A percentile compares a stretch with the other conserved stretches of the same genome.
Conservation (phyloP, 2,113 vertebrate species). For the Addax nasomaculatus region DNA sequence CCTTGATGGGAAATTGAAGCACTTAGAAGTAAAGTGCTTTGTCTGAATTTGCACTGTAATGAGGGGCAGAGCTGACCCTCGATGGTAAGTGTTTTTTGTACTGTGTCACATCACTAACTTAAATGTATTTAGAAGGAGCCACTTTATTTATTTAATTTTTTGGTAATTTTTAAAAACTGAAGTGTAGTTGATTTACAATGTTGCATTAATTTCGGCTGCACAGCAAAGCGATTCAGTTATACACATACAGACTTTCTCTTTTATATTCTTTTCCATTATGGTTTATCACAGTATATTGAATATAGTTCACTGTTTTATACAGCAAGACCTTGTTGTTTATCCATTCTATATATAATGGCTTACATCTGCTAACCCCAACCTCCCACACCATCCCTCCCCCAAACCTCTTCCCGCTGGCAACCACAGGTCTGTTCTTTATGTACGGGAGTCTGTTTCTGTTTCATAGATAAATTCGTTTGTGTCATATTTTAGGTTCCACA, state of each 20-base stretch:
- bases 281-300: background rate
- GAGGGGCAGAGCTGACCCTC: background rate
- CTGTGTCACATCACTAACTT: background rate
- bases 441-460: background rate
- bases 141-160: background rate
- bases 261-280: background rate
- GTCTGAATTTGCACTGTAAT: background rate
- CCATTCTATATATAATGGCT: background rate
- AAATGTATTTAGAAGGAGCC: background rate
- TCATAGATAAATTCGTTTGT: background rate
- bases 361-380: background rate
- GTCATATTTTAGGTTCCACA: background rate
- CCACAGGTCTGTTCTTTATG: background rate
- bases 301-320: background rate
- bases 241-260: background rate
- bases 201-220: background rate
- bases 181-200: background rate
- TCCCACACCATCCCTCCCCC: background rate
- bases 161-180: background rate
- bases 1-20: background rate
- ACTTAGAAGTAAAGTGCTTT: background rate
- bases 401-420: background rate
- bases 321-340: background rate
- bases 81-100: background rate
- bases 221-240: background rate